These are phyloP conservation scores for Chloropsis hardwickii DNA, from an alignment of 2,113 vertebrate species.

Conservation along the genomic window DNA sequence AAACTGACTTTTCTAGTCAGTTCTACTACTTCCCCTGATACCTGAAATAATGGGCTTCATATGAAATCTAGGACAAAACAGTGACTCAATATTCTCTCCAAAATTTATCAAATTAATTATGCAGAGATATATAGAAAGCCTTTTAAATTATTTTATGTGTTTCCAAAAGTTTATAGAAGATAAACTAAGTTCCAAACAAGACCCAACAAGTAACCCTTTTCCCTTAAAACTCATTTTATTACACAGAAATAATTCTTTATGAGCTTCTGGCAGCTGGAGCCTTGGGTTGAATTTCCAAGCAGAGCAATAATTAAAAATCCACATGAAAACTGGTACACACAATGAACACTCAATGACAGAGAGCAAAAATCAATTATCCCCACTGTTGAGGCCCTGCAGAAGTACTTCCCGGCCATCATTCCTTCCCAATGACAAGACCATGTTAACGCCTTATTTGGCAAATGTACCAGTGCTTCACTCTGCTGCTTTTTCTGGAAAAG, in stretches of 20 bases:
- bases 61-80: constrained; percentile 7
- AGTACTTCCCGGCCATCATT: background rate
- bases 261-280: background rate
- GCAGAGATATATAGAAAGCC: background rate
- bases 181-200: background rate
- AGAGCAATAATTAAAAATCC: background rate
- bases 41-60: background rate
- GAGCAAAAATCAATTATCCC: background rate
- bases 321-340: background rate
- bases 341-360: background rate
- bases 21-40: background rate
- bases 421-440: background rate
- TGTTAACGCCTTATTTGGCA: rapidly evolving
- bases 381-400: background rate
- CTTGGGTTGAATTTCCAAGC: background rate
- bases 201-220: background rate
- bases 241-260: background rate
- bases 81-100: background rate
- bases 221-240: background rate
- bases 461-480: background rate
- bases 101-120: background rate
- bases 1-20: background rate
- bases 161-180: background rate
- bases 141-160: background rate
- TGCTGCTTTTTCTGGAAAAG: background rate